phyloP scores from a whole-genome alignment of 2,797 vertebrate genomes.

The Gymnodraco acuticeps region DNA sequence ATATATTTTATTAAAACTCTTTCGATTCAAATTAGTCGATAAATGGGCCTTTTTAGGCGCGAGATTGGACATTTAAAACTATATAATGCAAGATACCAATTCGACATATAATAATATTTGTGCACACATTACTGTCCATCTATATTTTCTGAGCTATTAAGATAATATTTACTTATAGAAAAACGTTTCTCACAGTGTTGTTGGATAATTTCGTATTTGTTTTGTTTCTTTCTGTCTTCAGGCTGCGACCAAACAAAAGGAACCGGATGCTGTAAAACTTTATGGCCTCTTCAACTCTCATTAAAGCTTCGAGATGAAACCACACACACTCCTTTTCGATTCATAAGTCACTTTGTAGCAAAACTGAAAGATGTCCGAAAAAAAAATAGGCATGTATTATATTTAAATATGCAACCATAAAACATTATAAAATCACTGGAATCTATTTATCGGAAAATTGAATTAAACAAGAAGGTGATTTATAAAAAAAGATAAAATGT shows the following conservation, averaged over 20 bases:
- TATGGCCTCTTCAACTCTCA: slow-evolving; percentile 37
- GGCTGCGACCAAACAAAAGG: slow-evolving; percentile 29
- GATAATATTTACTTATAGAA: not conserved
- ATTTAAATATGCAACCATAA: not conserved
- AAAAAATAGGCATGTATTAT: not conserved
- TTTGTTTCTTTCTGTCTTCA: slow-evolving; percentile 13
- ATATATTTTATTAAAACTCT: not conserved
- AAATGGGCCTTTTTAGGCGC: not conserved
- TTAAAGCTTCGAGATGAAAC: slow-evolving; percentile 1
- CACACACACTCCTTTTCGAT: not conserved
- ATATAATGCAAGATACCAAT: not conserved
- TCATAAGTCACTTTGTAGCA: not conserved
- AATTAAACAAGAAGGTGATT: not conserved
- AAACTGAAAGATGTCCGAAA: not conserved
- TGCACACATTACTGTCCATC: not conserved
- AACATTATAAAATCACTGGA: not conserved
- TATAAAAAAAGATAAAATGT: slow-evolving; percentile 5
- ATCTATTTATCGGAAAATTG: not conserved
- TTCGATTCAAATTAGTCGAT: not conserved
- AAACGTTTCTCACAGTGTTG: not conserved
- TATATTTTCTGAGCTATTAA: not conserved
- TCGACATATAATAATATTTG: not conserved
- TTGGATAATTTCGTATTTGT: not conserved
- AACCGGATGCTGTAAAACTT: slow-evolving; percentile 60
- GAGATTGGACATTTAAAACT: not conserved